phyloP scores from a whole-genome alignment of 2,797 vertebrate species.

The Vespertilio murinus region DNA sequence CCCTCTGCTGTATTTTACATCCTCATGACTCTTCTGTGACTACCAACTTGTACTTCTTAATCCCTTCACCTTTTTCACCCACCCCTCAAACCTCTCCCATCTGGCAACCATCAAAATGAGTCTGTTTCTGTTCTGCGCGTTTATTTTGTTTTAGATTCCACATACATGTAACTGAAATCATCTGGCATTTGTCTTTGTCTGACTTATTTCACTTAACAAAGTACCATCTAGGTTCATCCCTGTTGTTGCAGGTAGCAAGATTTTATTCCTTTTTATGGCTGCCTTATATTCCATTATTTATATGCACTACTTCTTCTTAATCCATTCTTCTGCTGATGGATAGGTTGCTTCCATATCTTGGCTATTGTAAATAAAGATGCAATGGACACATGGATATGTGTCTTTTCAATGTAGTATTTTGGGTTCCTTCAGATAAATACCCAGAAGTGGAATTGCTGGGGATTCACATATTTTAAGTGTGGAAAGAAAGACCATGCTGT shows the following conservation, averaged over 20 bases:
- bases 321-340: not conserved
- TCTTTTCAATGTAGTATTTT: not conserved
- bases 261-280: not conserved
- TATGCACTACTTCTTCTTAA: not conserved
- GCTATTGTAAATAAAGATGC: not conserved
- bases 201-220: not conserved
- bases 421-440: not conserved
- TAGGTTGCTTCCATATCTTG: not conserved
- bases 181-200: not conserved
- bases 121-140: not conserved
- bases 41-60: not conserved
- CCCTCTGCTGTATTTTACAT: not conserved
- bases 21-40: not conserved
- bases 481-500: not conserved
- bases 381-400: not conserved
- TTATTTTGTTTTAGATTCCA: not conserved
- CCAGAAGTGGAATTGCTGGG: not conserved
- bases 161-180: not conserved
- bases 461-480: not conserved
- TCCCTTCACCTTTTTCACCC: not conserved
- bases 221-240: not conserved
- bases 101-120: not conserved
- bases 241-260: not conserved
- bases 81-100: not conserved
- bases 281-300: not conserved